Evolutionary conservation across 2,797 vertebrate species (phyloP).

Genomic region (Alcedo atthis): DNA sequence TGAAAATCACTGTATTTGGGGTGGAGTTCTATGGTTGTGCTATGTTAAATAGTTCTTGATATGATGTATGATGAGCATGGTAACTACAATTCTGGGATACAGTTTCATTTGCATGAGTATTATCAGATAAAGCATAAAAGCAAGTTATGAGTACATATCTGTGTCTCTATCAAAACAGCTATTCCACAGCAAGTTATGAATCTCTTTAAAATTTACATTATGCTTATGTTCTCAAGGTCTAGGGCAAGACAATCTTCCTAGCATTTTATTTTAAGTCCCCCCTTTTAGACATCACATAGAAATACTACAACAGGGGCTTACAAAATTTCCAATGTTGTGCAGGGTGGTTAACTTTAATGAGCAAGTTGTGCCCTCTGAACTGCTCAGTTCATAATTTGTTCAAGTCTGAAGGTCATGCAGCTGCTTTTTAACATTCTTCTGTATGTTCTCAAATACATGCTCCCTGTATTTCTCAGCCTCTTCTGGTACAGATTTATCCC

Average conservation of each 20-base stretch:
- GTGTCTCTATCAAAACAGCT: background rate
- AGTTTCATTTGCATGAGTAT: background rate
- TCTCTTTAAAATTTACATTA: background rate
- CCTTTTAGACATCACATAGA: background rate
- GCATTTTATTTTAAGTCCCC: background rate
- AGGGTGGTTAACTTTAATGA: background rate
- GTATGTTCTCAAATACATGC: rapidly evolving
- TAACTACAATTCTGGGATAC: background rate
- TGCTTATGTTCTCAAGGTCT: background rate
- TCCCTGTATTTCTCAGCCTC: background rate
- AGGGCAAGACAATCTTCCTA: background rate
- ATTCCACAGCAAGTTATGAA: background rate
- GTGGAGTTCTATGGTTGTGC: background rate
- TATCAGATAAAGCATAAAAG: background rate
- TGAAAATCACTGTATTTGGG: background rate
- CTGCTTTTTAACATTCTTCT: background rate
- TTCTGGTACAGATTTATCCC: background rate
- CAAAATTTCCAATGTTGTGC: no score
- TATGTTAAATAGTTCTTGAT: background rate
- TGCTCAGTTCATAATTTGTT: background rate
- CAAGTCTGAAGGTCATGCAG: background rate
- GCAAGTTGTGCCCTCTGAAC: background rate
- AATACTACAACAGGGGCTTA: background rate
- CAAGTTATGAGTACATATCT: background rate
- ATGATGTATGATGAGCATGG: rapidly evolving